A percentile compares a stretch with the other conserved stretches of the same genome.
These are phyloP conservation scores for Tipula helvola DNA, from an alignment of 2,888 invertebrate genomes.

Conservation along the genomic window DNA sequence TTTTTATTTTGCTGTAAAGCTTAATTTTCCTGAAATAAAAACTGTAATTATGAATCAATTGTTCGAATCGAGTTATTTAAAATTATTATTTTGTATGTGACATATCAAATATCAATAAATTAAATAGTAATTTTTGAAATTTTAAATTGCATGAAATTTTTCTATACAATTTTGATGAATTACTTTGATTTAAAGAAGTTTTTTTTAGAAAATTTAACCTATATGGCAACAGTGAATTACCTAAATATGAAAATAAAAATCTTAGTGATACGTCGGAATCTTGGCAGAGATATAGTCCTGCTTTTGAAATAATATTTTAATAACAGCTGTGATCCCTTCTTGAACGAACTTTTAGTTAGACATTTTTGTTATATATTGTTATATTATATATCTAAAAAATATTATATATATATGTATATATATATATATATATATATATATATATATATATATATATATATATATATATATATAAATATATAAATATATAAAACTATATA, in stretches of 20 bases:
- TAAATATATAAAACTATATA: not conserved
- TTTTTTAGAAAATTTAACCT: not conserved
- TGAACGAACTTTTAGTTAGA: not conserved
- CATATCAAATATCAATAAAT: not conserved
- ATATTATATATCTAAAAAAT: too few species aligned
- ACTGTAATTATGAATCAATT: not conserved
- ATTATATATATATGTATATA: too few species aligned
- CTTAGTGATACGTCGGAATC: not conserved
- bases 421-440: not conserved
- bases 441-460: not conserved
- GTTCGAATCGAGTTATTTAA: not conserved
- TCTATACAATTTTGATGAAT: not conserved
- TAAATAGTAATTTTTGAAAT: not conserved
- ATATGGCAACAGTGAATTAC: not conserved
- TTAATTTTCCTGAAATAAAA: not conserved
- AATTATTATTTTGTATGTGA: not conserved
- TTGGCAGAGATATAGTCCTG: not conserved
- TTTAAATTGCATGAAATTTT: not conserved
- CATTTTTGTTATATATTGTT: too few species aligned
- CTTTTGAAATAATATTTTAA: not conserved
- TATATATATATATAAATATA: not conserved
- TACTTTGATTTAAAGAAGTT: not conserved
- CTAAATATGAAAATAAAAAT: not conserved
- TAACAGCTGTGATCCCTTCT: not conserved
- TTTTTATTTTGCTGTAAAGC: not conserved